A percentile compares a stretch with the other conserved stretches of the same genome.
phyloP scores from a whole-genome alignment of 2,113 vertebrate species.

The Pangasianodon hypophthalmus region DNA sequence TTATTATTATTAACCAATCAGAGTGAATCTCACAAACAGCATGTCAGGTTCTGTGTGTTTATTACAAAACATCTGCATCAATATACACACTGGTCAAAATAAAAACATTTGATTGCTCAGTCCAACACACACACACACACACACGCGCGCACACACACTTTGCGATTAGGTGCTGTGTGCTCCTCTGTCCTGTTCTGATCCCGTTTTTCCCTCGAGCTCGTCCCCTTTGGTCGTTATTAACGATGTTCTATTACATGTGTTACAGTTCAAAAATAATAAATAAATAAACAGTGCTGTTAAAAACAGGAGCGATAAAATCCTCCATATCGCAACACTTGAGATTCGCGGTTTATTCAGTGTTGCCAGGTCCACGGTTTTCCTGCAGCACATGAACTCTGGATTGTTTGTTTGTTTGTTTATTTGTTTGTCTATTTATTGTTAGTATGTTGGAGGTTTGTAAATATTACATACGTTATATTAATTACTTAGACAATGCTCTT shows the following conservation, averaged over 20 bases:
- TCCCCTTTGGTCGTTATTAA: not conserved
- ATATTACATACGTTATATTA: not conserved
- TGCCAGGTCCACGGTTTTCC: not conserved
- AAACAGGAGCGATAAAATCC: not conserved
- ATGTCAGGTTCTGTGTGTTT: not conserved
- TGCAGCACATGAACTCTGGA: not conserved
- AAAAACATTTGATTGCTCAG: not conserved
- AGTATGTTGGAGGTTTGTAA: not conserved
- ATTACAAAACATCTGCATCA: conserved; percentile 5
- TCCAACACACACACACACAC: not conserved
- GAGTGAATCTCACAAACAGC: not conserved
- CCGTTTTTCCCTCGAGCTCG: not conserved
- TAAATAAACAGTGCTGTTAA: not conserved
- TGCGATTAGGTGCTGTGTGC: not conserved
- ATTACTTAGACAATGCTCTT: not conserved
- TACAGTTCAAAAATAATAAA: not conserved
- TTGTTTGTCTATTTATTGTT: too few relatives aligned
- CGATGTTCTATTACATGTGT: not conserved
- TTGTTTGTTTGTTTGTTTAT: not conserved
- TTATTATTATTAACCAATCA: not conserved
- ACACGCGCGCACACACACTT: not conserved
- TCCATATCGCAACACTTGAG: not conserved
- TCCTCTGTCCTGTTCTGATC: not conserved
- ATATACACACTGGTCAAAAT: not conserved
- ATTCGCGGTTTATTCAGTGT: not conserved